Evolutionary conservation across 37 sponge, comb jelly and placozoan genomes (phyloP), one percentile per base, ranked within the genome.

Genomic region (Oscarella lobularis): DNA sequence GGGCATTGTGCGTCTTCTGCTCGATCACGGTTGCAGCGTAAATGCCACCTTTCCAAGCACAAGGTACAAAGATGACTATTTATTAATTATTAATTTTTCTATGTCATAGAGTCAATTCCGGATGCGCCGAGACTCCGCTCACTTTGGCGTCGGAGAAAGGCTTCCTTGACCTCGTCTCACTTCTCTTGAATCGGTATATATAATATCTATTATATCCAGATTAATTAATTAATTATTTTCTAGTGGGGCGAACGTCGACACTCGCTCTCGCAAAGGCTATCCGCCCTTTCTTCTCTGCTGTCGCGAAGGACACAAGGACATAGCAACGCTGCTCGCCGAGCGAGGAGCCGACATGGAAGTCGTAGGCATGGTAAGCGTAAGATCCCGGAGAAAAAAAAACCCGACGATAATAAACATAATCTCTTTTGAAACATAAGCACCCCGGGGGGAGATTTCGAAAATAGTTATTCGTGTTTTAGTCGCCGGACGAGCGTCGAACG

Each of bases 81-180:
- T 39, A 6, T n/a, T 6, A 6, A 27, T 20, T 75, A 1, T 67
- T 39, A 30, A 2, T 77, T 5, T 3, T 2, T 71, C 35, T 6
- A 6, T 69, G 67, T 1, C 33, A 34, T 33, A 4, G 39, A 36
- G 2, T 6, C 3, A 38, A 31, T 4, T 78, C 33, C 33, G 31
- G 2, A 4, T 69, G 37, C 72, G 75, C 91, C 74, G 98, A 97
- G 78, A 90, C 90, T 70, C 98, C 98, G 32, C 73, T 97, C 9
- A 97, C 98, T 3, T 82, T 97, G 14, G 94, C 94, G 14, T 88
- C 98, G 9, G 98, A 97, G 82, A 92, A 90, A 66, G 98, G 98
- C 2, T 80, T 78, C 73, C 41, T 68, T 3, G 96, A 95, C 34
- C 80, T 94, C 6, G 84, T 87, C 2, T 76, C 82, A 3, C 88